phyloP scores from a whole-genome alignment of 1,140 invertebrate species.

The Geopemphigus sp. region DNA sequence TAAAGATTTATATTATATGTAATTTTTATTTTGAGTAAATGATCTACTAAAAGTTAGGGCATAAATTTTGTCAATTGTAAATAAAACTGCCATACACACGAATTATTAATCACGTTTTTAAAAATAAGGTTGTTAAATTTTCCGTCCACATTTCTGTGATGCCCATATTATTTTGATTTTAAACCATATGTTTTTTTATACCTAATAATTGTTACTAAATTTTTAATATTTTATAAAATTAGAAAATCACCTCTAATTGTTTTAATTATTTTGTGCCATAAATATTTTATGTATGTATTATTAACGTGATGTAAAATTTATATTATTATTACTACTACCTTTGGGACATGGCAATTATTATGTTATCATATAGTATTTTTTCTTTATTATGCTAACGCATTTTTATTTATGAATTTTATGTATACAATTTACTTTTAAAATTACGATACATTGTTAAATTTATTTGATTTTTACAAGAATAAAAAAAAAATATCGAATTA shows the following conservation, averaged over 20 bases:
- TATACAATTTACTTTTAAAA: neutral
- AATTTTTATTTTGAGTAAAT: constrained; percentile 15
- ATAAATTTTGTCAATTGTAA: neutral
- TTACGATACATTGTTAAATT: constrained; percentile 8
- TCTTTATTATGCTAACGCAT: neutral
- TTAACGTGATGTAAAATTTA: neutral
- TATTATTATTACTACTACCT: constrained; percentile 6
- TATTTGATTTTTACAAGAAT: constrained; percentile 22
- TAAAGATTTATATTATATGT: neutral
- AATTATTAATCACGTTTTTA: neutral
- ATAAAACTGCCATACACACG: neutral
- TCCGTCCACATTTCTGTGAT: constrained; percentile 26
- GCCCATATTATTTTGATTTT: constrained; percentile 13
- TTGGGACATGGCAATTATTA: constrained; percentile 27
- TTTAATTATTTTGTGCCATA: constrained; percentile 32
- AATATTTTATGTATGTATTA: neutral
- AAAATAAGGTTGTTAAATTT: neutral
- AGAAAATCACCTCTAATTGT: neutral
- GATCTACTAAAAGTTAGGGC: neutral
- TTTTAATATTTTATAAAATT: constrained; percentile 16
- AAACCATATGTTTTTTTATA: neutral
- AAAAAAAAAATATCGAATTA: neutral
- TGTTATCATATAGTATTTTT: constrained; percentile 3
- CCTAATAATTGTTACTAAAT: constrained; percentile 15
- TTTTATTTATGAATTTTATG: neutral